Evolutionary conservation across 2,113 vertebrate species (phyloP).

Genomic region (Myodes glareolus): DNA sequence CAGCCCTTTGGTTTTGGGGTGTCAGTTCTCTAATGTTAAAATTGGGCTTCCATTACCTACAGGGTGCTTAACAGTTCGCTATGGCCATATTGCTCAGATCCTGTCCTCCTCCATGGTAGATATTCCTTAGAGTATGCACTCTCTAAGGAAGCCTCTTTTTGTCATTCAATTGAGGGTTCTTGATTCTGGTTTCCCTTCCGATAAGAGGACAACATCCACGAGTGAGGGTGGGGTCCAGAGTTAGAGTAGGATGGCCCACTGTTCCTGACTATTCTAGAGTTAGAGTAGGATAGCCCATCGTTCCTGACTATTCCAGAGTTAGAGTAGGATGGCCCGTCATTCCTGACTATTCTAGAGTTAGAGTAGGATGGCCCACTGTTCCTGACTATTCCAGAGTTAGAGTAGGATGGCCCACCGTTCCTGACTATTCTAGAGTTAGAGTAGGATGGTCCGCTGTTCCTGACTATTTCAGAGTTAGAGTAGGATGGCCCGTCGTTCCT

Average conservation of each 20-base stretch:
- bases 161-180: not conserved
- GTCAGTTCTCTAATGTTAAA: not conserved
- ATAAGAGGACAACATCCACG: not conserved
- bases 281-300: not conserved
- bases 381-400: too few species aligned
- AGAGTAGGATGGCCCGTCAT: too few species aligned
- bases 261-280: not conserved
- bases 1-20: not conserved
- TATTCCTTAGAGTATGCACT: too few species aligned
- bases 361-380: too few species aligned
- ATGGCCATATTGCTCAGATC: not conserved
- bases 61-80: not conserved
- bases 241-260: not conserved
- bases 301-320: not conserved
- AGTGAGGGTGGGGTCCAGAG: not conserved
- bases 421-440: too few species aligned
- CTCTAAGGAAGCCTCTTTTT: not conserved
- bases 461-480: too few species aligned
- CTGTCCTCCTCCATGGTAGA: too few species aligned
- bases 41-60: fast-evolving
- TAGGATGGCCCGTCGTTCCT: too few species aligned
- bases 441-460: fast-evolving
- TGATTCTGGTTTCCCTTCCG: not conserved
- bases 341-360: too few species aligned
- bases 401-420: too few species aligned